These are phyloP conservation scores for Vicugna pacos DNA, from an alignment of 2,113 vertebrate genomes.

Conservation along the genomic window DNA sequence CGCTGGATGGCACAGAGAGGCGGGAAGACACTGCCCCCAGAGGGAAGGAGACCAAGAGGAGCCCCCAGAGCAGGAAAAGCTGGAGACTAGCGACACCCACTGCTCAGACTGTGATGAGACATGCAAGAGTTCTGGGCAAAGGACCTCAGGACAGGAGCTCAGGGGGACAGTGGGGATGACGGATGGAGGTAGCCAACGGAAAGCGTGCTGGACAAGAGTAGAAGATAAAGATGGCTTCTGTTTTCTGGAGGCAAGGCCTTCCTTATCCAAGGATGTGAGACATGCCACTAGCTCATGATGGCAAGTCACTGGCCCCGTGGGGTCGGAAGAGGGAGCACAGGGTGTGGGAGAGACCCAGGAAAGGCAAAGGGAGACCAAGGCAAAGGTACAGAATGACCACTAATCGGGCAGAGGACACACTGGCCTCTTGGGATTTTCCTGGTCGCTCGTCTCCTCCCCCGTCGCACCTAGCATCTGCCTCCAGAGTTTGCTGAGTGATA, in stretches of 20 bases:
- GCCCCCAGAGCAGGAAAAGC: background rate
- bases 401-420: background rate
- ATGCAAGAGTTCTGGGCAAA: background rate
- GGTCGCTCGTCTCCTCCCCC: background rate
- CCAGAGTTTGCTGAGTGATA: background rate
- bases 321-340: background rate
- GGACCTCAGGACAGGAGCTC: background rate
- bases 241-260: background rate
- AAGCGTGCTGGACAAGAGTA: background rate
- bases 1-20: background rate
- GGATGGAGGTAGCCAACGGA: background rate
- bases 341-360: background rate
- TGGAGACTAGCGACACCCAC: conserved; percentile 5
- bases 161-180: background rate
- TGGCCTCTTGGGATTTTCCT: background rate
- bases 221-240: background rate
- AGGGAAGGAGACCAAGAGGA: background rate
- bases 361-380: background rate
- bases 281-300: background rate
- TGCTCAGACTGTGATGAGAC: background rate
- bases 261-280: background rate
- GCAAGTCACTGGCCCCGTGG: background rate
- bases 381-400: background rate
- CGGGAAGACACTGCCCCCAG: background rate
- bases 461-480: background rate